Base-by-base conservation (phyloP, 37 sponge, comb jelly and placozoan genomes). In the Aplysina aerophoba region DNA sequence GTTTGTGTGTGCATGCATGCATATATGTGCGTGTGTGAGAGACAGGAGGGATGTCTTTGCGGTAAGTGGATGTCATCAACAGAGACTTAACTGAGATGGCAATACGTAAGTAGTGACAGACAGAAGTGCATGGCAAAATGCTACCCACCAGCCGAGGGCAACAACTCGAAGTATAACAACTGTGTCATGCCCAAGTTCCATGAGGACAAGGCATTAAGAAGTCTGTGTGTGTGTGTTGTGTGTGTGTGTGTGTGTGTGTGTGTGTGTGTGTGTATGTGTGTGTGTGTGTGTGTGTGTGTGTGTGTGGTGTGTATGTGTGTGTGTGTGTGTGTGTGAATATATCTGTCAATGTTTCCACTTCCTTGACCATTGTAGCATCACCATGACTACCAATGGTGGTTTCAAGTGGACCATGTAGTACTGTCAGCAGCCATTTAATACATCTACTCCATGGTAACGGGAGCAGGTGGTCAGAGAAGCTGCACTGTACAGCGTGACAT, bases 351-450 rank as follows among this genome's bases (percentile, higher is more conserved):
- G 63, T 25, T 62, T 14, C 27, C n/a, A 27, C 5, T 62, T 2
- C n/a, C 5, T 62, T 62, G 63, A 27, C 63, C 27, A 62, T 11
- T n/a, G 64, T 62, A 62, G 64, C 5, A 62, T 27, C 28, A 14
- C 64, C 64, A n/a, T 62, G 24, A 62, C 64, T n/a, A 44, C 50
- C 50, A 62, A 11, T 14, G 24, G 27, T 28, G 24, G 64, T 62
- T 28, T 62, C 64, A 62, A 2, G 28, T 28, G 27, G 24, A 11
- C 12, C 64, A 2, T 13, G 28, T 15, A 19, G 15, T 58, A 20
- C 64, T 62, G 64, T 62, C 24, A 13, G 64, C 64, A 62, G 64
- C 64, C 50, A 62, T 62, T 28, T 28, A 62, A 62, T 62, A 27
- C 64, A 28, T 62, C 64, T 62, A 14, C 12, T 27, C 64, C 64